Evolutionary conservation across 1,140 invertebrate genomes (phyloP).

Genomic region (Drosophila funebris): DNA sequence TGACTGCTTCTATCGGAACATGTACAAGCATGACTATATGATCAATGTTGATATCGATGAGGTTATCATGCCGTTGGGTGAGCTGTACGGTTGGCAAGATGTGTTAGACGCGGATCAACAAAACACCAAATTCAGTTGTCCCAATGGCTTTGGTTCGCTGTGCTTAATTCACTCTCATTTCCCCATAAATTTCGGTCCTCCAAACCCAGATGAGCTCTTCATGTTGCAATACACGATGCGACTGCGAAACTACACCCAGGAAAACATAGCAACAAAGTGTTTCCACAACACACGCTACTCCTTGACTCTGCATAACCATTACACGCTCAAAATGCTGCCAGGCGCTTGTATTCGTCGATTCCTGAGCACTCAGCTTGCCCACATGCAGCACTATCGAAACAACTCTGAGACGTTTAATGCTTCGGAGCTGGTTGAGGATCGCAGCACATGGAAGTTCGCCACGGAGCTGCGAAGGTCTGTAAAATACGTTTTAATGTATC

Average conservation of each 20-base stretch:
- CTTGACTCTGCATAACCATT: conserved; percentile 64
- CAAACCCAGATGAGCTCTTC: conserved; percentile 40
- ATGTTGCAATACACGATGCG: conserved; percentile 57
- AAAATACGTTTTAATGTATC: conserved; percentile 20
- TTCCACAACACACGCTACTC: conserved; percentile 55
- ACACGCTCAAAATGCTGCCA: conserved; percentile 25
- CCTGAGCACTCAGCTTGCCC: conserved; percentile 11
- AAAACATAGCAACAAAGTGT: conserved; percentile 53
- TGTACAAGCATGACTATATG: conserved; percentile 90
- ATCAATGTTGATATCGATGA: conserved; percentile 91
- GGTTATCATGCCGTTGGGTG: conserved; percentile 86
- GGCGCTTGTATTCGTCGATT: conserved; percentile 12
- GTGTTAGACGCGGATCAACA: conserved; percentile 13
- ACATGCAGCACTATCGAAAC: conserved; percentile 63
- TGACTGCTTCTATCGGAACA: conserved; percentile 91
- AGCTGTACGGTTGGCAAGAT: conserved; percentile 84
- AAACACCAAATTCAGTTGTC: neutral
- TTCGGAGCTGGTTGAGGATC: conserved; percentile 35
- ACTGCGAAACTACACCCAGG: conserved; percentile 24
- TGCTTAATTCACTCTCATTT: conserved; percentile 58
- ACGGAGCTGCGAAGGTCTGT: conserved; percentile 20
- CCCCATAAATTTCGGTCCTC: conserved; percentile 8
- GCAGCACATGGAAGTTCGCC: conserved; percentile 42
- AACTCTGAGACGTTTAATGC: neutral
- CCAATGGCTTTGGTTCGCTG: conserved; percentile 1